Base-by-base conservation (phyloP, 2,113 vertebrate genomes). In the Seriola rivoliana region DNA sequence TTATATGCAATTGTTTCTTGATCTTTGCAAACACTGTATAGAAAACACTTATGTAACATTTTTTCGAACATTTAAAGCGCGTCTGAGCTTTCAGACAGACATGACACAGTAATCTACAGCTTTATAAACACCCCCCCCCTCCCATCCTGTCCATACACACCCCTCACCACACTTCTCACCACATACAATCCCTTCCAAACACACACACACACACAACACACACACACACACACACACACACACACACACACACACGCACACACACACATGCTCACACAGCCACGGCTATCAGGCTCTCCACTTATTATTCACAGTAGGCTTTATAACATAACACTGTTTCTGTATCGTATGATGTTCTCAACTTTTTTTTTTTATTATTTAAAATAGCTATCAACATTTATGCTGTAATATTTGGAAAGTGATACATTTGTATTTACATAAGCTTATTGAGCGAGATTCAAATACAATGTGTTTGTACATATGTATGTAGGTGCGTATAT, bases 11-110 rank as follows among this genome's bases (percentile, higher is more conserved):
- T 85, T 87, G 89, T 85, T 92, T 88, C 93, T 94, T 94, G 90
- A 95, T 94, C 93, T 95, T 92, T 93, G 94, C 94, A 96, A 96
- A 95, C 95, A 96, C 95, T 94, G 83, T 89, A 95, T 93, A 95
- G 29, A 94, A 93, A 95, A 95, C 93, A 96, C 91, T 94, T 88
- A 93, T 60, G 90, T 92, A 93, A 94, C 85, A 93, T 72, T 85
- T 91, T 81, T 90, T 84, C 77, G 52, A 92, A 95, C 94, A 95
- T 89, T 94, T 92, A 93, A 82, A 94, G 94, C 90, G 90, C 70
- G 86, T 94, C 94, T 89, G 92, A 94, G 90, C 86, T 90, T 82
- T 90, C 91, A 93, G 88, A 94, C 91, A 90, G 88, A 94, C 93
- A 91, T 75, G 84, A 93, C 93, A 94, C 89, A 88, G 89, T 93